phyloP scores from a whole-genome alignment of 1,140 invertebrate genomes.

The Philotrypesis tridentata region DNA sequence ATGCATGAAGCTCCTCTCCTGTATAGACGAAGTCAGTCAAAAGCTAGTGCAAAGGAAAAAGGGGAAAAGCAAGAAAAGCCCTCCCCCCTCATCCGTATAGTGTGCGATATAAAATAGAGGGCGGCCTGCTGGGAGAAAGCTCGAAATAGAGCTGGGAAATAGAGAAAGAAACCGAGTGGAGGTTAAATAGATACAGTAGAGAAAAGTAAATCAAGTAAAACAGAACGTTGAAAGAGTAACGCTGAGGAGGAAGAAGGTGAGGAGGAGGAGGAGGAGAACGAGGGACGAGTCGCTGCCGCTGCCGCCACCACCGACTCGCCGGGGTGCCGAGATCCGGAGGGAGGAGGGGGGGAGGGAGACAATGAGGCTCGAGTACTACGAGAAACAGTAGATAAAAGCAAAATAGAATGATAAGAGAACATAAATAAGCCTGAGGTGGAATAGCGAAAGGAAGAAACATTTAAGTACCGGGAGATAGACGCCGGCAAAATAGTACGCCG shows the following conservation, averaged over 20 bases:
- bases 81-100: too few species aligned
- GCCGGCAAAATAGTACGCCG: constrained; percentile 25
- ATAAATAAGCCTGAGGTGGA: constrained; percentile 39
- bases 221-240: constrained; percentile 21
- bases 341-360: background rate
- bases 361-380: constrained; percentile 23
- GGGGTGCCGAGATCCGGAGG: background rate
- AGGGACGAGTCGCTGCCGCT: too few species aligned
- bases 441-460: constrained; percentile 31
- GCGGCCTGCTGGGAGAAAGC: background rate
- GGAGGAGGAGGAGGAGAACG: too few species aligned
- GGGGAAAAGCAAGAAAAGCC: background rate
- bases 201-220: constrained; percentile 38
- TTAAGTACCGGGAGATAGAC: constrained; percentile 33
- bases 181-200: constrained; percentile 20
- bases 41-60: background rate
- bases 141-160: background rate
- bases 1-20: background rate
- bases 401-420: constrained; percentile 44
- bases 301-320: too few species aligned
- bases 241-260: too few species aligned
- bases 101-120: background rate
- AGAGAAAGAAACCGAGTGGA: constrained; percentile 1
- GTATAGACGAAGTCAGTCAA: background rate
- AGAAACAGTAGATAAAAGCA: constrained; percentile 35